phyloP scores from a whole-genome alignment of 2,888 invertebrate species.

The Orthonevra nobilis region DNA sequence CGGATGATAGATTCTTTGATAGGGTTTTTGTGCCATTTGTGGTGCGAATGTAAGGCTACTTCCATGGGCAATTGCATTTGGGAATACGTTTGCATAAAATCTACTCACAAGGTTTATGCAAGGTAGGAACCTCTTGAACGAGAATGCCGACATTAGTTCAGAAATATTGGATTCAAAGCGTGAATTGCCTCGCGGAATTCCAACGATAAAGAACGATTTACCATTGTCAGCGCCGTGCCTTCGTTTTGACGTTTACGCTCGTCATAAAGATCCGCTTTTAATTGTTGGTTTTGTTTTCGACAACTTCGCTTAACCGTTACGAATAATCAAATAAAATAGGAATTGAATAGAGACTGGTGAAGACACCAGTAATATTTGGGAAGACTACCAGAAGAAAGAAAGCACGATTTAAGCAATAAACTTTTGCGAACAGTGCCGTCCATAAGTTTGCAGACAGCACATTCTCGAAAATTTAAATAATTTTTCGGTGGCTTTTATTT shows the following conservation, averaged over 20 bases:
- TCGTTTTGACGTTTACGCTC: constrained; percentile 40
- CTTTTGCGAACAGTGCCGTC: too few relatives aligned
- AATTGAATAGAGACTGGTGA: too few relatives aligned
- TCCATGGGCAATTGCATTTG: constrained; percentile 10
- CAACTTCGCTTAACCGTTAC: constrained; percentile 4
- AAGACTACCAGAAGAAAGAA: too few relatives aligned
- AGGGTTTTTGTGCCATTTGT: constrained; percentile 39
- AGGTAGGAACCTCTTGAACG: neutral
- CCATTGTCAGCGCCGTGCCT: neutral
- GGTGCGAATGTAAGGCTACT: neutral
- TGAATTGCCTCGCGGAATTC: too few relatives aligned
- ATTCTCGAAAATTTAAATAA: too few relatives aligned
- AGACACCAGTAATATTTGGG: too few relatives aligned
- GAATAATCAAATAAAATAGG: too few relatives aligned
- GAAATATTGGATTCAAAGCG: too few relatives aligned
- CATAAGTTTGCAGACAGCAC: too few relatives aligned
- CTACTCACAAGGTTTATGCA: neutral
- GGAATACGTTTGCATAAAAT: neutral
- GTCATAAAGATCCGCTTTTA: constrained; percentile 1
- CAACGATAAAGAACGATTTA: too few relatives aligned
- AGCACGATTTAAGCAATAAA: too few relatives aligned
- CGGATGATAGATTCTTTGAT: constrained; percentile 2
- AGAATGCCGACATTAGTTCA: constrained; percentile 9
- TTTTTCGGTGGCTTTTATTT: too few relatives aligned
- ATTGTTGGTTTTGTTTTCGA: constrained; percentile 13